Conservation (phyloP, 1,140 invertebrate genomes). For the Drosophila watanabei region DNA sequence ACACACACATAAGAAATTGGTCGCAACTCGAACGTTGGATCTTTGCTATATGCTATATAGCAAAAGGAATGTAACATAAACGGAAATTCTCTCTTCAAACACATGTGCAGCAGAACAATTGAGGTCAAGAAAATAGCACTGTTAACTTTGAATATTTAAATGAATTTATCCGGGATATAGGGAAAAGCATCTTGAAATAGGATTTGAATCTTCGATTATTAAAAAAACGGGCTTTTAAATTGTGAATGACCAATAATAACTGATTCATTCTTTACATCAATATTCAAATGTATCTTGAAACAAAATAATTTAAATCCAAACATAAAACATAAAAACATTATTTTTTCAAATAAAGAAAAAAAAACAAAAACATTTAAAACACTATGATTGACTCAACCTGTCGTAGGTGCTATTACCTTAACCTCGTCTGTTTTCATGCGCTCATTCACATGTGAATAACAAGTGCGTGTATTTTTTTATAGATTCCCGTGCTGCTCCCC, state of each 20-base stretch:
- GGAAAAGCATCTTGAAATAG: too few relatives aligned
- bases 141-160: not conserved
- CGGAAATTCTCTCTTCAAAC: constrained; percentile 1
- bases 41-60: constrained; percentile 5
- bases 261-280: too few relatives aligned
- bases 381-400: not conserved
- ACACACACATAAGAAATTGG: constrained; percentile 4
- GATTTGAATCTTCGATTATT: too few relatives aligned
- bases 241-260: too few relatives aligned
- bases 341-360: too few relatives aligned
- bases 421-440: constrained; percentile 16
- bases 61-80: constrained; percentile 3
- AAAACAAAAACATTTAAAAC: too few relatives aligned
- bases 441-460: constrained; percentile 37
- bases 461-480: constrained; percentile 71
- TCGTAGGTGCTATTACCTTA: not conserved
- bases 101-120: constrained; percentile 13
- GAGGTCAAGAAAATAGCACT: constrained; percentile 1
- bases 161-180: too few relatives aligned
- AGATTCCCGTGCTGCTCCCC: constrained; percentile 63
- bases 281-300: too few relatives aligned
- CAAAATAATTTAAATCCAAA: too few relatives aligned
- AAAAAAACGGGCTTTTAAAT: too few relatives aligned
- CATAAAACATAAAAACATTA: too few relatives aligned
- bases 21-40: constrained; percentile 9